phyloP scores from a whole-genome alignment of 2,888 invertebrate species.

The Ischnura elegans region DNA sequence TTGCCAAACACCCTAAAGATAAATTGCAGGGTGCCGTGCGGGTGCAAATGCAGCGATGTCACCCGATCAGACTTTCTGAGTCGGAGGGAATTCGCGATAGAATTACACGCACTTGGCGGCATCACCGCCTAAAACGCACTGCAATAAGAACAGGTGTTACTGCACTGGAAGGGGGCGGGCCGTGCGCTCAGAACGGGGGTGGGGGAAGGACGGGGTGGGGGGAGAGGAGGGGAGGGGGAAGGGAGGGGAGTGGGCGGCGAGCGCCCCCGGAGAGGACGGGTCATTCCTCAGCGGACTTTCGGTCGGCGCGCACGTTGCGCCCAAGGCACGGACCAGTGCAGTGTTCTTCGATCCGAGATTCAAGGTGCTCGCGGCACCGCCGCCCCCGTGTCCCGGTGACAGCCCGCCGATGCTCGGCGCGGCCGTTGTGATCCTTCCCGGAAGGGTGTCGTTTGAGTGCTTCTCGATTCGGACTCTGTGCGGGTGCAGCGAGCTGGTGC shows the following conservation, averaged over 20 bases:
- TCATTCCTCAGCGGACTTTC: not conserved
- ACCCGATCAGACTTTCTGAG: no score
- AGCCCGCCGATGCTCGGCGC: not conserved
- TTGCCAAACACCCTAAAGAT: no score
- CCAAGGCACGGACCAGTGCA: no score
- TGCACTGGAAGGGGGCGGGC: conserved; percentile 68
- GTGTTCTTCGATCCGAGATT: no score
- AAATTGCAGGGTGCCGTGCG: no score
- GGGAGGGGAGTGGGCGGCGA: not conserved
- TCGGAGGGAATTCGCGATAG: not conserved
- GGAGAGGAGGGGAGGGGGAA: not conserved
- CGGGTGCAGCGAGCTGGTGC: conserved; percentile 55
- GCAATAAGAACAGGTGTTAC: conserved; percentile 72
- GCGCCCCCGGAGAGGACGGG: not conserved
- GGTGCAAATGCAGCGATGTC: no score
- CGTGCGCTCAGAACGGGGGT: not conserved
- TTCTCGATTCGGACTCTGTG: conserved; percentile 25
- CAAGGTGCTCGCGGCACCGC: no score
- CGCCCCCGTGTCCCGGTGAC: not conserved
- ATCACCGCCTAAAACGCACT: conserved; percentile 68
- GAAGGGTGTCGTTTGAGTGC: conserved; percentile 10
- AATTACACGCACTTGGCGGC: not conserved
- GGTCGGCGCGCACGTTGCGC: not conserved
- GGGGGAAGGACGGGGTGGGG: not conserved
- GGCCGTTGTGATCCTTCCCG: not conserved